Evolutionary conservation across 2,113 vertebrate species (phyloP).

Genomic region (Telmatochromis sp.): DNA sequence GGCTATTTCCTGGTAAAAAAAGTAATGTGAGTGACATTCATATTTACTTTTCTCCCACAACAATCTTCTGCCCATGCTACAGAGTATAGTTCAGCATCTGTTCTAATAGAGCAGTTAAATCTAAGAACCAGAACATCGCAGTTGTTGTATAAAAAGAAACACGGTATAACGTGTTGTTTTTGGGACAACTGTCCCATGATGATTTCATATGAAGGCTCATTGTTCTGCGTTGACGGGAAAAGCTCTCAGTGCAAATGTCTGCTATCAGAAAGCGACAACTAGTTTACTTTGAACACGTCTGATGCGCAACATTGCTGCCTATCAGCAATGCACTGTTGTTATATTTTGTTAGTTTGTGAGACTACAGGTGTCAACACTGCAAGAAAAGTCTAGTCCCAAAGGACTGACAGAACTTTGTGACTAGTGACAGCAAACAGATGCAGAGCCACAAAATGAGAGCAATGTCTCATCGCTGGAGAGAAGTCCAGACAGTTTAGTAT

Average conservation of each 20-base stretch:
- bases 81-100: background rate
- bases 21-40: background rate
- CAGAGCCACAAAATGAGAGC: background rate
- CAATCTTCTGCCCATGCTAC: background rate
- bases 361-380: background rate
- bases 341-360: background rate
- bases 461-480: background rate
- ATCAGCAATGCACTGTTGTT: background rate
- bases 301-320: background rate
- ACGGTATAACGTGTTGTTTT: background rate
- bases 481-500: background rate
- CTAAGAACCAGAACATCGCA: background rate
- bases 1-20: background rate
- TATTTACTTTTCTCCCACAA: background rate
- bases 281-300: background rate
- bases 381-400: background rate
- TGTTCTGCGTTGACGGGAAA: background rate
- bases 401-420: background rate
- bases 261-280: background rate
- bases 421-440: background rate
- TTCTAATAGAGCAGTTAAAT: background rate
- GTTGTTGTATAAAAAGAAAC: background rate
- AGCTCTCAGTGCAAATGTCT: background rate
- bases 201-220: background rate
- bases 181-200: background rate